These are phyloP conservation scores for Lumbricus terrestris DNA, from an alignment of 2,888 invertebrate genomes.

Conservation along the genomic window DNA sequence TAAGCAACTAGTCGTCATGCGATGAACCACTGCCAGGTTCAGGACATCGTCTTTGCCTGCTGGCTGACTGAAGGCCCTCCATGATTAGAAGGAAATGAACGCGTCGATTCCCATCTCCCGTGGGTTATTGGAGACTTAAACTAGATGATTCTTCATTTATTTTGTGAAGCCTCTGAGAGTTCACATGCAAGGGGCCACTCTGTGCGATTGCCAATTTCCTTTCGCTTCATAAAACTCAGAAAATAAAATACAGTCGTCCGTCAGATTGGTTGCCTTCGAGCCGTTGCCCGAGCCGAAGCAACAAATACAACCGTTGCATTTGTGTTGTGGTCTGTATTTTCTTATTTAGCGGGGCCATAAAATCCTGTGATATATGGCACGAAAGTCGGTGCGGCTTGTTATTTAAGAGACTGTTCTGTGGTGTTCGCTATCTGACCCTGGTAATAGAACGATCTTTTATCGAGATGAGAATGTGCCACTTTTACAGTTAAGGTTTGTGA, in stretches of 20 bases:
- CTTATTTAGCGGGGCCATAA: neutral
- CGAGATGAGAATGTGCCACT: neutral
- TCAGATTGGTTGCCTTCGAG: neutral
- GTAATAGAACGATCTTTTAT: neutral
- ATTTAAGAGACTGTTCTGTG: neutral
- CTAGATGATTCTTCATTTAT: neutral
- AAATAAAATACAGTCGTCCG: neutral
- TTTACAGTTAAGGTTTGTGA: neutral
- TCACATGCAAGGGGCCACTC: neutral
- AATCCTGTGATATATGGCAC: neutral
- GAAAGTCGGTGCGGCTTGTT: neutral
- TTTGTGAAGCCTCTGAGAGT: too few species aligned
- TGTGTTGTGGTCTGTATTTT: neutral
- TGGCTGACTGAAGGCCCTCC: neutral
- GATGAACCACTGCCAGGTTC: neutral
- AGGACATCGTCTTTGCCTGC: neutral
- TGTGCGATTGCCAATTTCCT: neutral
- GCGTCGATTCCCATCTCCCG: neutral
- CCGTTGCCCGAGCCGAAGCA: neutral
- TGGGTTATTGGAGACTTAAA: slow-evolving; percentile 3
- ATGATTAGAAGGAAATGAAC: neutral
- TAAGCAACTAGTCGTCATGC: neutral
- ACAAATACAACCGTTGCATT: neutral
- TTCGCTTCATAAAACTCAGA: neutral
- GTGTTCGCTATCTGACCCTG: neutral